phyloP scores from a whole-genome alignment of 2,113 vertebrate genomes.

The Empidonax traillii region DNA sequence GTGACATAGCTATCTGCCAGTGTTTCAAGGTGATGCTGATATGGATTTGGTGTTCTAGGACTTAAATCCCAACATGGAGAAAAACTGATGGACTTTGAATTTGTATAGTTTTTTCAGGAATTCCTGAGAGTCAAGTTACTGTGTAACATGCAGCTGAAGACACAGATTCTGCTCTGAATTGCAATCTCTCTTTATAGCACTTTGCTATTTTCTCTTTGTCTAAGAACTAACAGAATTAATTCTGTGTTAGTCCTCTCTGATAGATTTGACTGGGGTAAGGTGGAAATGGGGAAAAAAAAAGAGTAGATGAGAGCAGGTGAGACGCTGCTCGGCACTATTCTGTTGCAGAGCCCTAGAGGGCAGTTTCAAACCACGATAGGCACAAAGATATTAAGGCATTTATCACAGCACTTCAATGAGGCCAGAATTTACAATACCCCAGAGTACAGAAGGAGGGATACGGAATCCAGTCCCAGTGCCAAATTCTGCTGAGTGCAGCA shows the following conservation, averaged over 20 bases:
- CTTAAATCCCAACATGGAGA: neutral
- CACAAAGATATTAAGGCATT: rapidly evolving
- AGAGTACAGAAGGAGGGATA: neutral
- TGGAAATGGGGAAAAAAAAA: neutral
- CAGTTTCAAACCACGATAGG: neutral
- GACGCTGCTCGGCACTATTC: neutral
- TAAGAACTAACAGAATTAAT: neutral
- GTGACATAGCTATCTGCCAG: neutral
- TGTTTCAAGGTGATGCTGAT: neutral
- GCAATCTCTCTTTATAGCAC: neutral
- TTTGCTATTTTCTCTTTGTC: neutral
- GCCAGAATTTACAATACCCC: neutral
- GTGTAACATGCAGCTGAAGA: neutral
- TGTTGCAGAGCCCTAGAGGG: neutral
- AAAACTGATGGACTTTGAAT: neutral
- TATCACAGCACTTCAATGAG: neutral
- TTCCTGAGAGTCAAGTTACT: neutral
- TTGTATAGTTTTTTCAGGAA: neutral
- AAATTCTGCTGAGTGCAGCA: neutral
- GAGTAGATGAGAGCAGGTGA: neutral
- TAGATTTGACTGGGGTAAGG: rapidly evolving
- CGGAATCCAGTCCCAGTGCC: neutral
- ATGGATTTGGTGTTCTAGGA: rapidly evolving
- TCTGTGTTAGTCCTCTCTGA: neutral
- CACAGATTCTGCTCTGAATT: neutral